Evolutionary conservation across 2,797 vertebrate genomes (phyloP).

Genomic region (Rhynchotus rufescens): DNA sequence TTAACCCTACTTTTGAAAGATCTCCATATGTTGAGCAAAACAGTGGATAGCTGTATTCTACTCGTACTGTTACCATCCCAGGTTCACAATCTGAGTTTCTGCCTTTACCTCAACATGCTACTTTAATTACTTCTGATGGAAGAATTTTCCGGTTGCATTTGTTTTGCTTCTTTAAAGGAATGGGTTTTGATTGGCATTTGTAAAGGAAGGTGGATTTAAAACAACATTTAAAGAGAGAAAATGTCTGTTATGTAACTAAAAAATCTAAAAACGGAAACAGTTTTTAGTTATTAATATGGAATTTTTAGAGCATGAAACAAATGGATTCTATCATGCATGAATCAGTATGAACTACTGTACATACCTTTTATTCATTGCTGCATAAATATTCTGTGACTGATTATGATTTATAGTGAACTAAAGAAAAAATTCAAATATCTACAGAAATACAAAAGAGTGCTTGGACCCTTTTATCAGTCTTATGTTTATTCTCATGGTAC

Average conservation of each 20-base stretch:
- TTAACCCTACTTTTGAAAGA: neutral
- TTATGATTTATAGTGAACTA: constrained; percentile 39
- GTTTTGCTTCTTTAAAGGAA: constrained; percentile 38
- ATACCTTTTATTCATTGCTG: constrained; percentile 73
- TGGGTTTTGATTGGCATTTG: constrained; percentile 35
- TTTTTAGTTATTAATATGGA: constrained; percentile 80
- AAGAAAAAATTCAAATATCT: constrained; percentile 23
- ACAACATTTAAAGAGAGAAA: constrained; percentile 64
- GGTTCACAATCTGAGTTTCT: neutral
- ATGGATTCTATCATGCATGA: constrained; percentile 76
- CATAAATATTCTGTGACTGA: constrained; percentile 63
- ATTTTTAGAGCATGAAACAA: constrained; percentile 81
- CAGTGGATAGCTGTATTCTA: neutral
- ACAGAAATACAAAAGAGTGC: neutral
- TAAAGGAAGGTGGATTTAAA: constrained; percentile 62
- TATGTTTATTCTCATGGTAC: neutral
- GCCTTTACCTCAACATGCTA: constrained; percentile 12
- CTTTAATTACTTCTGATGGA: constrained; percentile 28
- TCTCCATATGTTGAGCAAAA: neutral
- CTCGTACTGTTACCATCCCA: neutral
- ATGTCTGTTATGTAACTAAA: constrained; percentile 73
- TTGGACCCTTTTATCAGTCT: neutral
- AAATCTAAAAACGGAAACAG: constrained; percentile 74
- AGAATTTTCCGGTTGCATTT: constrained; percentile 34
- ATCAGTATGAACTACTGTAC: constrained; percentile 71